Conservation (phyloP, 2,113 vertebrate genomes). For the Anoplopoma fimbria region DNA sequence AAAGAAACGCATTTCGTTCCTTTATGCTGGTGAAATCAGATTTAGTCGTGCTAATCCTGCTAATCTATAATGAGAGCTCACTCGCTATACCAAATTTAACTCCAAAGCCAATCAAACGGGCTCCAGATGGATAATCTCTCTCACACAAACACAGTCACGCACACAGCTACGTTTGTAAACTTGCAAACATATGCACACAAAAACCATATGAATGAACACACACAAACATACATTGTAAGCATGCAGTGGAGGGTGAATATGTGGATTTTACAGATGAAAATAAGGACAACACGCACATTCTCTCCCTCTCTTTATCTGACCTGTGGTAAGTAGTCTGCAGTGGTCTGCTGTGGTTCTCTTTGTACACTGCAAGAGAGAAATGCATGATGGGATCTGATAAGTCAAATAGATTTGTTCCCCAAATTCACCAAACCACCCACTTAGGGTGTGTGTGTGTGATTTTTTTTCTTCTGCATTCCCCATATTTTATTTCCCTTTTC, state of each 20-base stretch:
- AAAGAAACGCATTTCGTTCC: not conserved
- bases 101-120: constrained; percentile 74
- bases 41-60: not conserved
- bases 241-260: constrained; percentile 31
- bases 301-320: constrained; percentile 30
- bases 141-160: not conserved
- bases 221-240: not conserved
- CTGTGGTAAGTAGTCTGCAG: constrained; percentile 53
- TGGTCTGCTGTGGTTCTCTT: constrained; percentile 50
- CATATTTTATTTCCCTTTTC: not conserved
- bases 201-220: constrained; percentile 10
- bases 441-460: constrained; percentile 39
- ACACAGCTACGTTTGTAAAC: not conserved
- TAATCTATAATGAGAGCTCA: constrained; percentile 55
- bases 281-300: constrained; percentile 24
- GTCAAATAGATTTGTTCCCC: constrained; percentile 76
- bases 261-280: constrained; percentile 58
- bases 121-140: constrained; percentile 56
- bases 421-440: constrained; percentile 66
- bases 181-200: not conserved
- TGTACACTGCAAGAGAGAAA: constrained; percentile 46
- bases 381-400: constrained; percentile 80
- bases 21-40: not conserved
- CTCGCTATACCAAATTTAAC: constrained; percentile 70
- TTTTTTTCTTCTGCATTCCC: not conserved